Base-by-base conservation (phyloP, 1,140 invertebrate species). In the Calephelis virginiensis region DNA sequence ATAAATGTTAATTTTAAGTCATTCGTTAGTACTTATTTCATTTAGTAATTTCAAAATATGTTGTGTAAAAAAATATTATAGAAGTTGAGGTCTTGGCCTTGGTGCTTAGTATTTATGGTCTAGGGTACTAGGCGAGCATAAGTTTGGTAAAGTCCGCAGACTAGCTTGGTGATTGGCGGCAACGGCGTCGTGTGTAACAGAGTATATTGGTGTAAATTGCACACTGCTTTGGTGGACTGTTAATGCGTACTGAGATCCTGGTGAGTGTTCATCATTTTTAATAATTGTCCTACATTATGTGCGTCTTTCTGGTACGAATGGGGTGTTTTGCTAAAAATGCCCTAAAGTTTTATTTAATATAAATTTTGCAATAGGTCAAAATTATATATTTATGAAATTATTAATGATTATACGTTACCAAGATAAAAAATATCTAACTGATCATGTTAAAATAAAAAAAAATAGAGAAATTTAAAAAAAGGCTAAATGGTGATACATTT, bases 161-260 rank as follows among this genome's bases (percentile, higher is more conserved):
- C 73, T 85, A 77, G 85, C 85, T 88, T 88, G 87, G 87, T 87
- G 85, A 75, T 79, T 83, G 82, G 76, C 77, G 78, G 79, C 83
- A 74, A 66, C 80, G 74, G 73, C 86, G 82, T 66, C 80, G 84
- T 84, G 82, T 85, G 83, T 89, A 87, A 87, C 82, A 72, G 78
- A 83, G 70, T 59, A 59, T 82, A 78, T 85, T 81, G 84, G 85
- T 85, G 84, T 88, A 86, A 87, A 81, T 85, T 82, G 77, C 75
- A 85, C 87, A 90, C 87, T 88, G 87, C 87, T 90, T 89, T 88
- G 85, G 85, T 90, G 85, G 78, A 86, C 79, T 86, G 85, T 85
- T 86, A 86, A 83, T 86, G 77, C 84, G 85, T 84, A 80, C 81
- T 78, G 81, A 80, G 69, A 77, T 71, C 77, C 79, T 79, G 86